These are phyloP conservation scores for Gyps fulvus DNA, from an alignment of 2,113 vertebrate genomes.

Conservation along the genomic window DNA sequence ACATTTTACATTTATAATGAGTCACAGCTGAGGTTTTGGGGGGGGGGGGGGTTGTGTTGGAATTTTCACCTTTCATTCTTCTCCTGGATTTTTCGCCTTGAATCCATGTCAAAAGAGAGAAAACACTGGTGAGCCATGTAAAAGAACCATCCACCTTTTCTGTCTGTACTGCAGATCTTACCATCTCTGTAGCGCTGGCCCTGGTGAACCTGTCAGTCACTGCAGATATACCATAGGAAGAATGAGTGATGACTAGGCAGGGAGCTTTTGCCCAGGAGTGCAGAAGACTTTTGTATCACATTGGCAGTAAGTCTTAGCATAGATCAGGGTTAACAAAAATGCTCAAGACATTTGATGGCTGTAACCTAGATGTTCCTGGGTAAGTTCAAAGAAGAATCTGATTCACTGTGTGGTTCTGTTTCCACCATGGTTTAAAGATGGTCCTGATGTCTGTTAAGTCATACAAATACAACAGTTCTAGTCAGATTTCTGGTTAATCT, in stretches of 20 bases:
- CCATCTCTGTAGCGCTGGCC: background rate
- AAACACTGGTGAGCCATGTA: background rate
- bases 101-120: background rate
- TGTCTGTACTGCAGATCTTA: background rate
- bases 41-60: background rate
- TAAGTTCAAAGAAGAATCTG: background rate
- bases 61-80: slow-evolving; percentile 10
- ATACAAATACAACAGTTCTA: background rate
- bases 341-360: background rate
- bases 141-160: background rate
- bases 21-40: background rate
- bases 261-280: background rate
- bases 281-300: background rate
- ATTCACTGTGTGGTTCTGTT: background rate
- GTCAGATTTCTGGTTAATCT: background rate
- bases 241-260: background rate
- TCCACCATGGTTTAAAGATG: background rate
- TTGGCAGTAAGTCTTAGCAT: background rate
- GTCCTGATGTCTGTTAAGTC: background rate
- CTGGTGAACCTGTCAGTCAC: background rate
- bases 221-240: background rate
- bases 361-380: background rate
- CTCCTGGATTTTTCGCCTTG: background rate
- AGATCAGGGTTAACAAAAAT: background rate
- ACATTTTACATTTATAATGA: slow-evolving; percentile 26